phyloP scores from a whole-genome alignment of 2,888 invertebrate species.

The Synanthedon vespiformis region DNA sequence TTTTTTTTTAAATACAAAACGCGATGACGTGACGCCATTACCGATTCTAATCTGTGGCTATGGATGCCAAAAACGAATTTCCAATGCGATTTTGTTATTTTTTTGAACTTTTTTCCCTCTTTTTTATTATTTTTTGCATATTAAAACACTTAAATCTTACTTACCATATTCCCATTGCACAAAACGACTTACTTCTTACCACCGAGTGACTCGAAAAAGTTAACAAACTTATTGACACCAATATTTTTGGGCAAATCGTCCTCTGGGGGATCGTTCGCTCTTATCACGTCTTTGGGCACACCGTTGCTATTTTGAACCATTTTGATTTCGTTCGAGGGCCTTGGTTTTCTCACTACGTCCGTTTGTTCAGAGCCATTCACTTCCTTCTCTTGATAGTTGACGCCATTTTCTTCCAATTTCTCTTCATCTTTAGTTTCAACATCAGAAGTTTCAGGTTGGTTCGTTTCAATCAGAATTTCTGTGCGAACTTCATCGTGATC shows the following conservation, averaged over 20 bases:
- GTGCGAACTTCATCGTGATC: conserved; percentile 5
- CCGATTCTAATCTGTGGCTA: no score
- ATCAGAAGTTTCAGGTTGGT: conserved; percentile 8
- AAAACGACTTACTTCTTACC: conserved; percentile 42
- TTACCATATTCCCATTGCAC: no score
- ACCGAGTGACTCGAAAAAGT: conserved; percentile 61
- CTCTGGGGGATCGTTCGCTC: conserved; percentile 60
- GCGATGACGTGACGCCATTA: no score
- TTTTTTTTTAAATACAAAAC: no score
- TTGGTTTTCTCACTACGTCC: conserved; percentile 19
- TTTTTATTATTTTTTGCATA: no score
- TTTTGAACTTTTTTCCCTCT: no score
- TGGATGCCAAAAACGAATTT: no score
- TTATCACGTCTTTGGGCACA: conserved; percentile 49
- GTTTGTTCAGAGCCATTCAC: background rate
- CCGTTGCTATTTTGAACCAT: conserved; percentile 46
- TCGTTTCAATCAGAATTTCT: conserved; percentile 2
- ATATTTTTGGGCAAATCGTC: conserved; percentile 62
- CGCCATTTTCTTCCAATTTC: conserved; percentile 11
- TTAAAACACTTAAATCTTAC: no score
- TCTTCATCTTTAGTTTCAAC: conserved; percentile 3
- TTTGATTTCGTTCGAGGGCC: conserved; percentile 57
- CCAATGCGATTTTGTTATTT: no score
- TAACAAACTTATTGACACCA: conserved; percentile 62
- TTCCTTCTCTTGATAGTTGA: conserved; percentile 7